Conservation (phyloP, 2,888 invertebrate species). For the Melanotus villosus region DNA sequence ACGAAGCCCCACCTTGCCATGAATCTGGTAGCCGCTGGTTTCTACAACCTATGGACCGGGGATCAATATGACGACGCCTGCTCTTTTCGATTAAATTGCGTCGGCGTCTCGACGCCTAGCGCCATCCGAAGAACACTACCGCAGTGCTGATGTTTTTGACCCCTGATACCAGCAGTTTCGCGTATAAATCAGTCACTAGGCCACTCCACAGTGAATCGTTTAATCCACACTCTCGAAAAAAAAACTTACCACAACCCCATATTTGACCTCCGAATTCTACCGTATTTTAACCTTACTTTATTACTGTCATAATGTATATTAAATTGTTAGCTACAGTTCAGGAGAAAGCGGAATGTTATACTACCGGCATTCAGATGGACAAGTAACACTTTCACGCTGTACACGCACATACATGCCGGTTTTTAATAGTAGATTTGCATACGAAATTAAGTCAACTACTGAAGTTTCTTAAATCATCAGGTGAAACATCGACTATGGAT, state of each 20-base stretch:
- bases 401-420: too few species aligned
- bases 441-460: too few species aligned
- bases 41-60: constrained; percentile 45
- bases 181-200: constrained; percentile 38
- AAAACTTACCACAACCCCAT: not conserved
- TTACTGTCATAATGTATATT: not conserved
- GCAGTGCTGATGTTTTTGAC: constrained; percentile 45
- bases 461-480: too few species aligned
- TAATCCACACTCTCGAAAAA: constrained; percentile 20
- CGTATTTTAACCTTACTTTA: constrained; percentile 8
- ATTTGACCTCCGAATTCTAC: not conserved
- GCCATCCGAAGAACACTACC: constrained; percentile 41
- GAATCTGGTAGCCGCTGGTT: constrained; percentile 52
- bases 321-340: too few species aligned
- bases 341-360: too few species aligned
- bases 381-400: too few species aligned
- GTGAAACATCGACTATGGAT: too few species aligned
- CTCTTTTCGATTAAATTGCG: constrained; percentile 45
- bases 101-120: constrained; percentile 46
- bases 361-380: too few species aligned
- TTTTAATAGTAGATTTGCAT: too few species aligned
- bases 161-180: constrained; percentile 26
- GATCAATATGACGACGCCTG: constrained; percentile 58
- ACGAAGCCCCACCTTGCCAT: constrained; percentile 56
- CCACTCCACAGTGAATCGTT: constrained; percentile 12